Percentiles rank a stretch among this genome's conserved stretches.
Conservation (phyloP, 2,797 vertebrate genomes). For the Argentina silus region DNA sequence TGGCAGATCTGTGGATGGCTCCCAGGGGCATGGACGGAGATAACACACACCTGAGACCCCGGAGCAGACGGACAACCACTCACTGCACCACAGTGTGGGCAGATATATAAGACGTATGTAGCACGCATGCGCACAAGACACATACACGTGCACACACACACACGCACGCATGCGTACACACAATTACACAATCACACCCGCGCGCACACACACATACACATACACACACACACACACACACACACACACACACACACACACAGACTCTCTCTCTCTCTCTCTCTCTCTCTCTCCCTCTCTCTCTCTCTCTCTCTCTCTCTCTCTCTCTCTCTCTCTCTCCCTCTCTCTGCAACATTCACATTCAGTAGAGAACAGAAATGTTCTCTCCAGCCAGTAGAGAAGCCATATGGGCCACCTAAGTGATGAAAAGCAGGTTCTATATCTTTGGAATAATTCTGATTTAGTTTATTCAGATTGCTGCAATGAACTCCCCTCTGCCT, state of each 20-base stretch:
- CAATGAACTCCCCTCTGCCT: slow-evolving; percentile 74
- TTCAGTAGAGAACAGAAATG: neutral
- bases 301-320: neutral
- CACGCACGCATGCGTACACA: neutral
- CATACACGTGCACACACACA: slow-evolving; percentile 21
- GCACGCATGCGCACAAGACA: neutral
- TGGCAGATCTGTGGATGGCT: slow-evolving; percentile 74
- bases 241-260: slow-evolving; percentile 32
- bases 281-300: neutral
- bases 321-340: neutral
- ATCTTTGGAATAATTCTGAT: neutral
- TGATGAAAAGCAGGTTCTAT: neutral
- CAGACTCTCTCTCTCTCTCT: neutral
- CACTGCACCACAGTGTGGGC: slow-evolving; percentile 55
- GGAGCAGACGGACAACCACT: slow-evolving; percentile 63
- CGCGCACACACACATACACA: slow-evolving; percentile 31
- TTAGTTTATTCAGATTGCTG: slow-evolving; percentile 59
- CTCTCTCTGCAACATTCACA: neutral
- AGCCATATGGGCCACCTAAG: neutral
- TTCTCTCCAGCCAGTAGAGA: neutral
- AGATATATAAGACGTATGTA: slow-evolving; percentile 21
- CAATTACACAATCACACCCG: slow-evolving; percentile 24
- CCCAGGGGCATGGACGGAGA: slow-evolving; percentile 73
- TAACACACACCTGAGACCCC: slow-evolving; percentile 80
- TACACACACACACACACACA: slow-evolving; percentile 54